Percentiles rank a stretch among this genome's conserved stretches.
Evolutionary conservation across 2,113 vertebrate genomes (phyloP).

Genomic region (Etia nguti): DNA sequence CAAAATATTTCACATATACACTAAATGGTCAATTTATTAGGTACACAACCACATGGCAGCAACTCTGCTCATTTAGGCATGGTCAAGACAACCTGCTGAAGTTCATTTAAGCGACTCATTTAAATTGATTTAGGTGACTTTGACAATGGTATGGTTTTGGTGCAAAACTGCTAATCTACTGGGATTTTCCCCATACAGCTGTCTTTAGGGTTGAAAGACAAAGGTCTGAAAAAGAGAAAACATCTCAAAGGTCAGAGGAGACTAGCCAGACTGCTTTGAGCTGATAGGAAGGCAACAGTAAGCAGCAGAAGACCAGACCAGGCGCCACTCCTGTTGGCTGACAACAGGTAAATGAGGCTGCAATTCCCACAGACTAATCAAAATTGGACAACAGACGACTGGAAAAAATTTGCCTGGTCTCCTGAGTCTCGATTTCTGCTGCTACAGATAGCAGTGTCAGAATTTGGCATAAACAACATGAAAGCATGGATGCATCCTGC

Average conservation of each 20-base stretch:
- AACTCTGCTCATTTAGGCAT: neutral
- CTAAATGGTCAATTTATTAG: neutral
- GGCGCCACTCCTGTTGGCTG: neutral
- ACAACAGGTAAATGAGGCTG: neutral
- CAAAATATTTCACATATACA: neutral
- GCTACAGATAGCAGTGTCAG: neutral
- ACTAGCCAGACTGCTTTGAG: neutral
- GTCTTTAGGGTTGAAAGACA: neutral
- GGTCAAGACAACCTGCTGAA: neutral
- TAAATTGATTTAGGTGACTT: neutral
- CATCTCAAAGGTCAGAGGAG: neutral
- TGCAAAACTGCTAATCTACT: neutral
- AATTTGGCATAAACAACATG: neutral
- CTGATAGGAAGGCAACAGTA: neutral
- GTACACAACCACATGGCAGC: neutral
- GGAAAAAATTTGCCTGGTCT: neutral
- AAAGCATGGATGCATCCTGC: neutral
- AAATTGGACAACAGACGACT: neutral
- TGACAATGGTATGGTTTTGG: neutral
- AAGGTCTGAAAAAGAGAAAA: neutral
- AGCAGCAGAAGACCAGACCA: neutral
- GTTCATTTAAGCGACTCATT: neutral
- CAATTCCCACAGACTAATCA: neutral
- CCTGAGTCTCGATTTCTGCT: neutral
- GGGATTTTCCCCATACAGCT: neutral